Conservation (phyloP, 2,113 vertebrate species). For the Ammodytes dubius region DNA sequence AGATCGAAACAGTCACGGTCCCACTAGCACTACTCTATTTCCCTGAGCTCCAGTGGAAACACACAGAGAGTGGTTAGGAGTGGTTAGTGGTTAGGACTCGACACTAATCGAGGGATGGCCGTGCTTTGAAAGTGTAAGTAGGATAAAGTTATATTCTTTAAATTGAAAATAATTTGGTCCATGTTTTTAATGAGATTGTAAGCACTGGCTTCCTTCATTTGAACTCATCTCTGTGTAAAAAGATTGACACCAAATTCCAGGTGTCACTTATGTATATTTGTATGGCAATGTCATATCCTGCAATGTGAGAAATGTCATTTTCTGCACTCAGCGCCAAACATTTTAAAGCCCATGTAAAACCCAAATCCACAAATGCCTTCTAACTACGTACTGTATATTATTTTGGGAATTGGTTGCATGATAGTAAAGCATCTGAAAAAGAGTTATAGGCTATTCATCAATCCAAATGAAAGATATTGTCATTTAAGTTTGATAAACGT, state of each 20-base stretch:
- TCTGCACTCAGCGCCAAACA: neutral
- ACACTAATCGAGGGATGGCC: slow-evolving; percentile 3
- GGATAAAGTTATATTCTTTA: neutral
- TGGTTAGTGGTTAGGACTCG: slow-evolving; percentile 18
- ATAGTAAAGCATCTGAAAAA: too few species aligned
- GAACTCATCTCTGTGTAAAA: neutral
- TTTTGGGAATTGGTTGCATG: too few species aligned
- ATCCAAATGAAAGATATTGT: too few species aligned
- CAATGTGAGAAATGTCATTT: slow-evolving; percentile 5
- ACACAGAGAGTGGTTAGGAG: slow-evolving; percentile 1
- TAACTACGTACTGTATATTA: too few species aligned
- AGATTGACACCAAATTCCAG: neutral
- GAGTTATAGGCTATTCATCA: too few species aligned
- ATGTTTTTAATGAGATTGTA: neutral
- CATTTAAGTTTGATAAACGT: too few species aligned
- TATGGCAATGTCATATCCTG: neutral
- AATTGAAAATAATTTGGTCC: neutral
- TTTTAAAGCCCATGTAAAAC: neutral
- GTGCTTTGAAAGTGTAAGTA: slow-evolving; percentile 40
- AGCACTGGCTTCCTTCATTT: neutral
- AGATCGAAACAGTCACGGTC: slow-evolving; percentile 20
- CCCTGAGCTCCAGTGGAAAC: slow-evolving; percentile 1
- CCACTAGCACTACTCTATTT: slow-evolving; percentile 12
- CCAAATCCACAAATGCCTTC: too few species aligned
- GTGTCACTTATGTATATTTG: neutral